phyloP scores from a whole-genome alignment of 2,888 invertebrate genomes.

The Teleiodes luculella region DNA sequence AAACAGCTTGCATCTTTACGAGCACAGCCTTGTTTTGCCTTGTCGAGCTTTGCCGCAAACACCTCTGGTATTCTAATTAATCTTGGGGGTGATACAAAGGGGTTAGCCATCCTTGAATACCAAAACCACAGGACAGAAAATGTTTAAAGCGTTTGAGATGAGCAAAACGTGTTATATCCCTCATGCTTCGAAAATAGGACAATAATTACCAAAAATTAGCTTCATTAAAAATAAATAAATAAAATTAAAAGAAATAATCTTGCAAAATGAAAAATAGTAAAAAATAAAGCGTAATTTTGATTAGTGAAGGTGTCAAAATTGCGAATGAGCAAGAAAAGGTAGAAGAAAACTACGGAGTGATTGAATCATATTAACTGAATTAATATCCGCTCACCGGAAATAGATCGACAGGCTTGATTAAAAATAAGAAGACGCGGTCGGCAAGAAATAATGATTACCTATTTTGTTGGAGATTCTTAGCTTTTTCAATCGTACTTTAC shows the following conservation, averaged over 20 bases:
- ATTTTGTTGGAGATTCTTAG: not conserved
- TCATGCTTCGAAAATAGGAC: not conserved
- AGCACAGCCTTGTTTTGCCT: constrained; percentile 19
- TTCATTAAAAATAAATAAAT: no score
- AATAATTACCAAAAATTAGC: no score
- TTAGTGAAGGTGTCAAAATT: no score
- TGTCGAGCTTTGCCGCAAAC: constrained; percentile 26
- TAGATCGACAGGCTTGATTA: not conserved
- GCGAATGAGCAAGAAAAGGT: no score
- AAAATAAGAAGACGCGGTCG: not conserved
- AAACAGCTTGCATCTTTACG: not conserved
- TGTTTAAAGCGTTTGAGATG: not conserved
- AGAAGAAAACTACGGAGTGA: no score
- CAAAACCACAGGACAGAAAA: not conserved
- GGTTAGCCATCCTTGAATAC: not conserved
- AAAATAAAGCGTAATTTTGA: no score
- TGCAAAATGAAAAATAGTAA: no score
- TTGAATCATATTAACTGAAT: not conserved
- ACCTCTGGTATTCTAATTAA: constrained; percentile 36
- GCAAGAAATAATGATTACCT: not conserved
- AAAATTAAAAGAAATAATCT: no score
- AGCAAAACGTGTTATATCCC: not conserved
- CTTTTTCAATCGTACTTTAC: no score
- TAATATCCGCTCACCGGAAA: not conserved
- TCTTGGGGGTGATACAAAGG: constrained; percentile 32